A percentile compares a stretch with the other conserved stretches of the same genome.
Conservation (phyloP, 1,140 invertebrate species). For the Phocides pigmalion region DNA sequence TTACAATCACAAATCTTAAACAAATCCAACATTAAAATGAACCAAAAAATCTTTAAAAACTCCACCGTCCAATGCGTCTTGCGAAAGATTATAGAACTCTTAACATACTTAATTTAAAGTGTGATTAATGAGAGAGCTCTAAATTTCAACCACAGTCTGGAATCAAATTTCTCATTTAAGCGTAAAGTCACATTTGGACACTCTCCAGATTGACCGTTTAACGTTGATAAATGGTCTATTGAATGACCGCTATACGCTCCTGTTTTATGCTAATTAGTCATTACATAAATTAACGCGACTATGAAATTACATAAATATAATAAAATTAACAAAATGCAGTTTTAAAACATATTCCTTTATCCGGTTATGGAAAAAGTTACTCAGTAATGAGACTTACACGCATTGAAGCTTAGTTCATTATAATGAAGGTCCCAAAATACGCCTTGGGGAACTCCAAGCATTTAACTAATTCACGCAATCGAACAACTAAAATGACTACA, state of each 20-base stretch:
- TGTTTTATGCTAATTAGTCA: constrained; percentile 41
- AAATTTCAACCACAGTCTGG: constrained; percentile 37
- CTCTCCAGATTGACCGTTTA: constrained; percentile 52
- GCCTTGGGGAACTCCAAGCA: constrained; percentile 16
- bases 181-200: constrained; percentile 53
- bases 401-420: too few relatives aligned
- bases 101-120: constrained; percentile 20
- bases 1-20: too few relatives aligned
- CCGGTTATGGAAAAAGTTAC: too few relatives aligned
- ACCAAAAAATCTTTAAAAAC: too few relatives aligned
- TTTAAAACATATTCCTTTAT: background rate
- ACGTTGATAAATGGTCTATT: constrained; percentile 50
- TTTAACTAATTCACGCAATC: background rate
- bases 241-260: constrained; percentile 30
- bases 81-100: background rate
- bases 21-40: too few relatives aligned
- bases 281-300: background rate
- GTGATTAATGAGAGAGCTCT: constrained; percentile 37
- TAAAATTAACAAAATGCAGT: background rate
- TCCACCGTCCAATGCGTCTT: too few relatives aligned
- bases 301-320: background rate
- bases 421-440: background rate
- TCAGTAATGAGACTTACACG: too few relatives aligned
- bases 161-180: constrained; percentile 41
- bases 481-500: background rate